Conservation (phyloP, 2,888 invertebrate species). For the Apodemia hepburni region DNA sequence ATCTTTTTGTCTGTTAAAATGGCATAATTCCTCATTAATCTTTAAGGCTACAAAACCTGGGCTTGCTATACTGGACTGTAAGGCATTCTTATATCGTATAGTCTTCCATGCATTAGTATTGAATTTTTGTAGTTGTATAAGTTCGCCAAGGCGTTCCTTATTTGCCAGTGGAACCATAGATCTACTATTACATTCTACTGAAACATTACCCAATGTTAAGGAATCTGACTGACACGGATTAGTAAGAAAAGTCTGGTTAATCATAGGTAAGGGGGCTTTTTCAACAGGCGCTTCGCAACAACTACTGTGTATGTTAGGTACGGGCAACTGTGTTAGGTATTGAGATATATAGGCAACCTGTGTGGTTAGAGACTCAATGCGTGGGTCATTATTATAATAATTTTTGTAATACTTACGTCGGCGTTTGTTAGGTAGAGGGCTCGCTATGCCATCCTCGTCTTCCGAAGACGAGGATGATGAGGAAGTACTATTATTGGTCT, state of each 20-base stretch:
- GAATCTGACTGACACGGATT: background rate
- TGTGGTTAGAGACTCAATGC: background rate
- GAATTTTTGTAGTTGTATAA: slow-evolving; percentile 8
- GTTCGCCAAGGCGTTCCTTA: background rate
- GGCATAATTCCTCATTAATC: slow-evolving; percentile 15
- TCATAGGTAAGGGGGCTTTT: background rate
- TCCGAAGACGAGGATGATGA: slow-evolving; percentile 8
- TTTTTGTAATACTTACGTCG: background rate
- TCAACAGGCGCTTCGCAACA: background rate
- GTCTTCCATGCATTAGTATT: slow-evolving; percentile 14
- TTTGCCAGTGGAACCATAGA: slow-evolving; percentile 5
- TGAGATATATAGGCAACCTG: background rate
- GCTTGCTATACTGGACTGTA: background rate
- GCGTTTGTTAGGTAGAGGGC: background rate
- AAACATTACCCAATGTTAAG: background rate
- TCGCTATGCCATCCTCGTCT: background rate
- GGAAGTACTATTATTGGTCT: background rate
- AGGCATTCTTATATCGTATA: slow-evolving; percentile 12
- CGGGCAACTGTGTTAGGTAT: background rate
- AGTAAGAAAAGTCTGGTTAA: background rate
- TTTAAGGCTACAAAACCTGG: slow-evolving; percentile 16
- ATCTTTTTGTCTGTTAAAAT: slow-evolving; percentile 13
- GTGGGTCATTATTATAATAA: background rate
- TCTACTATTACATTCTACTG: background rate
- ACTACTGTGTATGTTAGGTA: no score